These are phyloP conservation scores for Oophaga pumilio DNA, from an alignment of 2,113 vertebrate species.

Conservation along the genomic window DNA sequence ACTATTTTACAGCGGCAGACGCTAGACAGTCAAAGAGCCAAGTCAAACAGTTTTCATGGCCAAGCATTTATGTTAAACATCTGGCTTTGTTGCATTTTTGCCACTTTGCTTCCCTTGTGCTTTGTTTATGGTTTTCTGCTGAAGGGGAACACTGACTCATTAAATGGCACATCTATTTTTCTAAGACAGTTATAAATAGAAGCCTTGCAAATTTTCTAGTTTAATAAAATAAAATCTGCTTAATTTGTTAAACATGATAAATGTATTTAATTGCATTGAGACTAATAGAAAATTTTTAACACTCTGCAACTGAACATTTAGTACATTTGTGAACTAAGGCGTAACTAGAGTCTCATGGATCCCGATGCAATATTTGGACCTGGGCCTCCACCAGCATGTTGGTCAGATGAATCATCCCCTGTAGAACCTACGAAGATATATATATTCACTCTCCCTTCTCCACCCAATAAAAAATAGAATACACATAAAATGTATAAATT, in stretches of 20 bases:
- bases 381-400: too few relatives aligned
- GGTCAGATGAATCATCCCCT: too few relatives aligned
- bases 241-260: background rate
- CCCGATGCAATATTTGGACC: too few relatives aligned
- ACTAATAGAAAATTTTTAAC: background rate
- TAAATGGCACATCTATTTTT: background rate
- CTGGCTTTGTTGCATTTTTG: constrained; percentile 16
- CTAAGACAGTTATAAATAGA: background rate
- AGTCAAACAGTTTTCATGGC: constrained; percentile 31
- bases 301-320: background rate
- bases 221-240: background rate
- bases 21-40: constrained; percentile 36
- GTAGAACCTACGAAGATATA: too few relatives aligned
- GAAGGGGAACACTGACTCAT: constrained; percentile 26
- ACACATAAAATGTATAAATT: too few relatives aligned
- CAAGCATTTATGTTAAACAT: constrained; percentile 47
- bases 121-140: constrained; percentile 33
- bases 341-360: too few relatives aligned
- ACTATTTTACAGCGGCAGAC: constrained; percentile 19
- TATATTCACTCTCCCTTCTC: too few relatives aligned
- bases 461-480: too few relatives aligned
- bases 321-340: background rate
- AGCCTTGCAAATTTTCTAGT: constrained; percentile 3
- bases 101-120: constrained; percentile 34
- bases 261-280: background rate